Evolutionary conservation across 2,113 vertebrate genomes (phyloP).

Genomic region (Baryphthengus martii): DNA sequence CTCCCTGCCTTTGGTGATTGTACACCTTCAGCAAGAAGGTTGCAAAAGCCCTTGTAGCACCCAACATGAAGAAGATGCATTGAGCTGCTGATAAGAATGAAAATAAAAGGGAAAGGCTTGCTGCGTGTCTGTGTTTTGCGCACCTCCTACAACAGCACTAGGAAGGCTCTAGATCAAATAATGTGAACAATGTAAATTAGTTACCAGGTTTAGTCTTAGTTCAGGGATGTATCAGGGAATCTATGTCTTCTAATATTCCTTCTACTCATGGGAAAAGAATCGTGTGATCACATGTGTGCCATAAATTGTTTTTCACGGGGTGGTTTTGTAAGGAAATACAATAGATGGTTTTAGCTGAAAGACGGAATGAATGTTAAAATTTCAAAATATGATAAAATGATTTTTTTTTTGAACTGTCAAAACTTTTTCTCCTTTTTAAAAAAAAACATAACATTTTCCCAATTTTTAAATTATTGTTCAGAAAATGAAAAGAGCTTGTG

Average conservation of each 20-base stretch:
- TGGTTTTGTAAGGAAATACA: neutral
- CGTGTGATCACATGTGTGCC: fast-evolving
- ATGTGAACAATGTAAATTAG: neutral
- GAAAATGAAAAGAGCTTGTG: neutral
- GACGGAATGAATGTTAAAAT: neutral
- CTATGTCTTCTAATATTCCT: neutral
- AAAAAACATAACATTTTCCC: too few relatives aligned
- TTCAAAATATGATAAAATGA: neutral
- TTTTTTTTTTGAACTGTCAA: neutral
- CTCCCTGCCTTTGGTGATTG: too few relatives aligned
- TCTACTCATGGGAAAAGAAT: neutral
- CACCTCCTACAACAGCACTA: fast-evolving
- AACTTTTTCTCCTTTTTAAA: neutral
- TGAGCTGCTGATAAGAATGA: neutral
- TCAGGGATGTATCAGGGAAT: neutral
- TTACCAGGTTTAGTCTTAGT: neutral
- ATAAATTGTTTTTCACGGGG: neutral
- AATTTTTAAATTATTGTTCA: too few relatives aligned
- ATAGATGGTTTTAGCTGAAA: neutral
- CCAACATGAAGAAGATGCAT: neutral
- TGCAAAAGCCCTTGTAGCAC: neutral
- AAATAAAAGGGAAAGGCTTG: neutral
- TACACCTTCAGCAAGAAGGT: neutral
- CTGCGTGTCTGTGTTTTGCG: neutral
- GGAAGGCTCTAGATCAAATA: neutral